phyloP scores from a whole-genome alignment of 2,888 invertebrate species.

The Trichogramma evanescens region DNA sequence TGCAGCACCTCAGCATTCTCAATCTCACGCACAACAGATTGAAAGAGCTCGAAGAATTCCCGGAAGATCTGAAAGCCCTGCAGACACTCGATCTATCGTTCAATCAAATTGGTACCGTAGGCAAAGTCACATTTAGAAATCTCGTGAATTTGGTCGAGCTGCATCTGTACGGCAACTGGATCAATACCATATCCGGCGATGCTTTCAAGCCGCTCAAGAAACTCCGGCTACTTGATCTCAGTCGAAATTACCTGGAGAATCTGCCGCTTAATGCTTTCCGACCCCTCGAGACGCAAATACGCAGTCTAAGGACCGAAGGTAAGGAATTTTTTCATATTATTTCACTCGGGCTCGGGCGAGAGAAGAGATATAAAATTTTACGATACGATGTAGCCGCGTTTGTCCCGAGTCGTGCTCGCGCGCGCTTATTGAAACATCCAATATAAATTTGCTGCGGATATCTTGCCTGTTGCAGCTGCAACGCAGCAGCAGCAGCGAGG shows the following conservation, averaged over 20 bases:
- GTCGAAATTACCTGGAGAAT: constrained; percentile 76
- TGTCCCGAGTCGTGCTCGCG: too few species aligned
- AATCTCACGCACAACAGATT: constrained; percentile 83
- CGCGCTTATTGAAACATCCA: too few species aligned
- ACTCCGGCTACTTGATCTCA: constrained; percentile 69
- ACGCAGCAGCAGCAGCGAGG: too few species aligned
- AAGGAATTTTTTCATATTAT: constrained; percentile 16
- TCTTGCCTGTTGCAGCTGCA: too few species aligned
- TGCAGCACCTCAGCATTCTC: constrained; percentile 65
- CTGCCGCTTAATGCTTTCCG: constrained; percentile 72
- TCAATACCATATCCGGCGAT: constrained; percentile 70
- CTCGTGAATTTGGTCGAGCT: constrained; percentile 70
- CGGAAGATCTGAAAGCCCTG: constrained; percentile 67
- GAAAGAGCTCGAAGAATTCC: constrained; percentile 76
- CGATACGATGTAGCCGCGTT: too few species aligned
- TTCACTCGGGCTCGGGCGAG: background rate
- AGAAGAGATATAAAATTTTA: too few species aligned
- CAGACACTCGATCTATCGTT: constrained; percentile 76
- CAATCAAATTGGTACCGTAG: constrained; percentile 74
- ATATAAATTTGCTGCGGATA: too few species aligned
- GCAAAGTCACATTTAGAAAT: constrained; percentile 70
- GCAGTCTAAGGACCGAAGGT: constrained; percentile 76
- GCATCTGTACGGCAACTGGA: constrained; percentile 75
- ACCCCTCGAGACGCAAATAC: constrained; percentile 76
- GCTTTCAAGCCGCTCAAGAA: constrained; percentile 72